These are phyloP conservation scores for Fistularia commersonii DNA, from an alignment of 2,797 vertebrate genomes.

Conservation along the genomic window DNA sequence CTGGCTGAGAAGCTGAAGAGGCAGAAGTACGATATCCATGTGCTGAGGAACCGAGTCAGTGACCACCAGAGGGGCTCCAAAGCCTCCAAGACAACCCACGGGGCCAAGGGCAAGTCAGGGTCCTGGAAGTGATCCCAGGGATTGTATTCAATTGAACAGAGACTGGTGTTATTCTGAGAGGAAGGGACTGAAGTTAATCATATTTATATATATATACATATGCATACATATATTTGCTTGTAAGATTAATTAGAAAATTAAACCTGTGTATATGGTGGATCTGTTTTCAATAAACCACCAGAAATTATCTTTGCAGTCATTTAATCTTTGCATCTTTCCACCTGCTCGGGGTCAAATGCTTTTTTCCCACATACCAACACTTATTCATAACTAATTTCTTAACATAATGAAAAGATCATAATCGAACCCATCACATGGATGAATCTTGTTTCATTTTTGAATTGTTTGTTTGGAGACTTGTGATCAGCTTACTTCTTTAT, in stretches of 20 bases:
- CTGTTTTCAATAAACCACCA: background rate
- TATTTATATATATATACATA: too few relatives aligned
- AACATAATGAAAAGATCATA: background rate
- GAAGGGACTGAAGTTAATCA: background rate
- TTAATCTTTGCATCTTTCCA: background rate
- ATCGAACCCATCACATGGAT: too few relatives aligned
- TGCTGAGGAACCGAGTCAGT: slow-evolving; percentile 76
- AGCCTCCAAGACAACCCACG: slow-evolving; percentile 58
- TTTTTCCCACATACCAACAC: too few relatives aligned
- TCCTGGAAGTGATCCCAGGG: slow-evolving; percentile 68
- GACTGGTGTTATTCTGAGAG: background rate
- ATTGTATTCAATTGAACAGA: slow-evolving; percentile 10
- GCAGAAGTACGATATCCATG: slow-evolving; percentile 79
- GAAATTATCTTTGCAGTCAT: background rate
- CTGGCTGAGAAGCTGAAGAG: slow-evolving; percentile 73
- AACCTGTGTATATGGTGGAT: background rate
- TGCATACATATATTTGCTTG: too few relatives aligned
- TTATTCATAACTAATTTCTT: background rate
- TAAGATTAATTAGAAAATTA: background rate
- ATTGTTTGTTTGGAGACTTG: too few relatives aligned
- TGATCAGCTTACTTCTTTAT: background rate
- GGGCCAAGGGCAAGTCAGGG: slow-evolving; percentile 69
- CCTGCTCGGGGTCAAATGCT: background rate
- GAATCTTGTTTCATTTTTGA: too few relatives aligned
- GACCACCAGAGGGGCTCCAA: slow-evolving; percentile 79